Percentiles rank a stretch among this genome's conserved stretches.
These are phyloP conservation scores for Leptodactylus fuscus DNA, from an alignment of 2,113 vertebrate genomes.

Conservation along the genomic window DNA sequence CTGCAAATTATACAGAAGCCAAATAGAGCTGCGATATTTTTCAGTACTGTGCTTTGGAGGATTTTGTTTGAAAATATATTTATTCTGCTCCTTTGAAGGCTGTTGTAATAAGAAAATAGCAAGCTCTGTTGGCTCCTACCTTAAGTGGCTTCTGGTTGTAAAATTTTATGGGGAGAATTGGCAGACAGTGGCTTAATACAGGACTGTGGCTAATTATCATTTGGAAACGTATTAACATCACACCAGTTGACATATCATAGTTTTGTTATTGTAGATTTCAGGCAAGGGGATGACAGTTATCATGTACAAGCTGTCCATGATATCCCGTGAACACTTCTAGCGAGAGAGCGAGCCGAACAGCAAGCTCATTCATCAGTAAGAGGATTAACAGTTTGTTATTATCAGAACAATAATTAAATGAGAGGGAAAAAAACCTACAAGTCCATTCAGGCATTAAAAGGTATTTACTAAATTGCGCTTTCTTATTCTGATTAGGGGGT, in stretches of 20 bases:
- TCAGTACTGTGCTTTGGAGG: background rate
- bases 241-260: conserved; percentile 31
- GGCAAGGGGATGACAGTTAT: conserved; percentile 30
- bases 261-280: conserved; percentile 20
- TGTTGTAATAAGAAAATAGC: background rate
- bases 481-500: background rate
- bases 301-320: conserved; percentile 43
- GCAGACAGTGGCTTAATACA: conserved; percentile 6
- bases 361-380: background rate
- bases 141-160: conserved; percentile 36
- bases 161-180: conserved; percentile 15
- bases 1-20: background rate
- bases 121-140: background rate
- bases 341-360: conserved; percentile 10
- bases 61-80: background rate
- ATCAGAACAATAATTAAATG: conserved; percentile 25
- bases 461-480: background rate
- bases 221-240: conserved; percentile 31
- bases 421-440: background rate
- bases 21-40: background rate
- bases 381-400: conserved; percentile 21
- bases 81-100: background rate
- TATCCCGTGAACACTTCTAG: conserved; percentile 23
- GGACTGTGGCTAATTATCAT: conserved; percentile 46
- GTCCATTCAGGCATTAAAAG: conserved; percentile 5